These are phyloP conservation scores for Etheostoma nigrum DNA, from an alignment of 2,797 vertebrate species.

Conservation along the genomic window DNA sequence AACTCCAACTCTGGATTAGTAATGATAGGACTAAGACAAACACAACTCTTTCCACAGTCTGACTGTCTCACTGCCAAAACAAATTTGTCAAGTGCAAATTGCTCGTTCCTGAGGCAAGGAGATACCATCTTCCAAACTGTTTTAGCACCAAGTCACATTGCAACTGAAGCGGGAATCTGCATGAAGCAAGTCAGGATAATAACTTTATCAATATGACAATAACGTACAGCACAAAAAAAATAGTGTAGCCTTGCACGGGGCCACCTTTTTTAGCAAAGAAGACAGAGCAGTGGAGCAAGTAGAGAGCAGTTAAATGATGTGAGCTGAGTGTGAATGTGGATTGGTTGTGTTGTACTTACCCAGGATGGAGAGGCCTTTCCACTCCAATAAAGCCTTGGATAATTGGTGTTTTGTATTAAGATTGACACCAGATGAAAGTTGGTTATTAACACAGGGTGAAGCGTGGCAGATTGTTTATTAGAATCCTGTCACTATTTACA, in stretches of 20 bases:
- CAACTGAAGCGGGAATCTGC: slow-evolving; percentile 4
- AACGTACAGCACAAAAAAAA: background rate
- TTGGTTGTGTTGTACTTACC: slow-evolving; percentile 67
- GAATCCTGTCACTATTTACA: slow-evolving; percentile 85
- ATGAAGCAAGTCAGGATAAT: slow-evolving; percentile 3
- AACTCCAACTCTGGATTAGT: background rate
- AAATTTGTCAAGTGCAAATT: slow-evolving; percentile 32
- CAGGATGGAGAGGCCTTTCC: slow-evolving; percentile 80
- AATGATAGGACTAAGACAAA: slow-evolving; percentile 1
- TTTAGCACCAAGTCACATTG: background rate
- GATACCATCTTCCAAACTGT: slow-evolving; percentile 25
- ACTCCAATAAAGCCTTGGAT: slow-evolving; percentile 82
- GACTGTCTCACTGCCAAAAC: slow-evolving; percentile 27
- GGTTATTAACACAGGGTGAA: slow-evolving; percentile 85
- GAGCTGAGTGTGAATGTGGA: slow-evolving; percentile 49
- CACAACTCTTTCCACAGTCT: background rate
- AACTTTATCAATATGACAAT: slow-evolving; percentile 3
- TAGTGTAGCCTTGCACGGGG: background rate
- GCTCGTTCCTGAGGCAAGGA: slow-evolving; percentile 41
- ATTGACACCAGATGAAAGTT: slow-evolving; percentile 86
- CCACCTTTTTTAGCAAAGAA: background rate
- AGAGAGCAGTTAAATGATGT: slow-evolving; percentile 50
- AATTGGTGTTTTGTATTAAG: slow-evolving; percentile 86
- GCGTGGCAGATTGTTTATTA: slow-evolving; percentile 87
- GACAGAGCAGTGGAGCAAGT: slow-evolving; percentile 19